Evolutionary conservation across 2,888 invertebrate genomes (phyloP), one percentile per base, ranked within the genome.

Genomic region (Mesorhabditis sp.): DNA sequence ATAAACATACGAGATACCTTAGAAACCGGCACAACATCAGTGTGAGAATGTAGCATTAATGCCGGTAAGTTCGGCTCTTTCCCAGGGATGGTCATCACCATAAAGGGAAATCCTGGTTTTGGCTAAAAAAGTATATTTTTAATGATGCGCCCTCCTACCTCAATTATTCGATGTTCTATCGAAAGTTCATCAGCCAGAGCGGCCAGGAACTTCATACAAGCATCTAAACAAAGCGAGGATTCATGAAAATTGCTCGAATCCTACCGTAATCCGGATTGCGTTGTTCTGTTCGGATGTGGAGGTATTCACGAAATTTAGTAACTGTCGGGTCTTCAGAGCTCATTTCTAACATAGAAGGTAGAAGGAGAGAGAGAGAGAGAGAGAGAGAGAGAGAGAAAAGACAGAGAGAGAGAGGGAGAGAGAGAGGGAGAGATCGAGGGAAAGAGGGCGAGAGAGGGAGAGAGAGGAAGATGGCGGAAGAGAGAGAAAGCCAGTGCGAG

Each of bases 21-120:
- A n/a, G 7, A 50, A 50, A 50, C 58, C n/a, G 58, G 58, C n/a
- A 50, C 58, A 50, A 50, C 58, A 50, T 50, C 58, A 50, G 58
- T 50, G 58, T 50, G 58, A 13, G 58, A 50, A n/a, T 50, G 58
- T n/a, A 50, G 58, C 7, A 50, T n/a, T 10, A 50, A 13, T 50
- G 58, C 58, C n/a, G 58, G n/a, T n/a, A 50, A 50, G 7, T 50
- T 10, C n/a, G 58, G 58, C 7, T 10, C 58, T 50, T 50, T 2
- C 58, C 58, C 58, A n/a, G 58, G 58, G n/a, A 50, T 50, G 10
- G 58, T 50, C 58, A 50, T 50, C 58, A 50, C 58, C 58, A 50
- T n/a, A 50, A 50, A 50, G 7, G 58, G 58, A 50, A 13, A 50
- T 50, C 58, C 58, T 10, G 1, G 1, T 10, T 13, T 2, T 50